These are phyloP conservation scores for Callaeas wilsoni DNA, from an alignment of 2,113 vertebrate genomes.

Conservation along the genomic window DNA sequence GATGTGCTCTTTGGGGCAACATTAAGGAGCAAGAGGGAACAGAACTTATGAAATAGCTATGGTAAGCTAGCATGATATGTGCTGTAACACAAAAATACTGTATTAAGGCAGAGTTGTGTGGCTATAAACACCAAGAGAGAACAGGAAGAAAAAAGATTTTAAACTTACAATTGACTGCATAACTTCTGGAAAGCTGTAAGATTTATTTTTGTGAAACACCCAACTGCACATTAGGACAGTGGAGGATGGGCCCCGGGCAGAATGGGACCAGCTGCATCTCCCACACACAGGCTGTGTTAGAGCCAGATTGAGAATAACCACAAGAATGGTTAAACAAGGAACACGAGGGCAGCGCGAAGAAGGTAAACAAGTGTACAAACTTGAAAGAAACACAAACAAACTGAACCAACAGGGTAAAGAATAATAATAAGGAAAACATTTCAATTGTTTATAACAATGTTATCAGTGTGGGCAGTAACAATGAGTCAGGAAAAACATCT, in stretches of 20 bases:
- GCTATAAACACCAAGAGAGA: neutral
- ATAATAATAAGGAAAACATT: neutral
- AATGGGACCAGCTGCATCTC: neutral
- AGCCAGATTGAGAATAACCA: neutral
- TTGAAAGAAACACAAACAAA: neutral
- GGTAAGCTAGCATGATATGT: neutral
- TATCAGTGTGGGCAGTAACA: constrained; percentile 27
- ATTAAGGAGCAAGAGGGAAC: neutral
- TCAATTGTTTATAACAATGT: constrained; percentile 6
- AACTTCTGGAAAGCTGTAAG: neutral
- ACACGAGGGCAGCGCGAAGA: neutral
- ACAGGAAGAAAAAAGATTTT: neutral
- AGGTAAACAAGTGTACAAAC: neutral
- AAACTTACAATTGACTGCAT: neutral
- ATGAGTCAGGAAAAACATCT: constrained; percentile 18
- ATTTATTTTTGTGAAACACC: neutral
- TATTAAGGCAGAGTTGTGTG: neutral
- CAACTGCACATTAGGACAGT: neutral
- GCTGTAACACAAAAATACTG: neutral
- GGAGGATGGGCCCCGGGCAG: neutral
- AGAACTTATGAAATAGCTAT: neutral
- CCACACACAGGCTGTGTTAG: neutral
- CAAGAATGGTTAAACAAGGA: neutral
- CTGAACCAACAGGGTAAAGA: neutral
- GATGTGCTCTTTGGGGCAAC: neutral